Evolutionary conservation across 2,888 invertebrate genomes (phyloP), one percentile per base, ranked within the genome.

Genomic region (Synergus laeviventris): DNA sequence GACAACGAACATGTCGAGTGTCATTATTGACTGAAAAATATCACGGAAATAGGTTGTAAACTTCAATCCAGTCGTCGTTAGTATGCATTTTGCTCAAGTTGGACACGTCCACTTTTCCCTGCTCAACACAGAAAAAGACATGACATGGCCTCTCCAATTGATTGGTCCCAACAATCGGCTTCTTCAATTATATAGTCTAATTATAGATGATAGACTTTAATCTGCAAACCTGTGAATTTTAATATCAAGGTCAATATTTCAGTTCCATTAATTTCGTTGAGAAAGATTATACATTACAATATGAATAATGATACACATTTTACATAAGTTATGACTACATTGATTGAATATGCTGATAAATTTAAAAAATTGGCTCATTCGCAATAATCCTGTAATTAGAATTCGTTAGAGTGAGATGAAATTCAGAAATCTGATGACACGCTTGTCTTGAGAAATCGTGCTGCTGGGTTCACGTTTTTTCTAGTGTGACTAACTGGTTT

Each of bases 21-120:
- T 70, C 70, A 70, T 54, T 70, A 54, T 70, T 70, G 49, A 54
- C 70, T 70, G 18, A 70, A 70, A 70, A 70, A 70, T 70, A 70
- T 70, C 70, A 70, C 70, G 36, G 31, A 49, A 70, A 70, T 36
- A 70, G 70, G 49, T 70, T 70, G 49, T 70, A 70, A 70, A 70
- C 49, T 70, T 70, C 70, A 70, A 70, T n/a, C 16, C 70, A 70
- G 18, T 70, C 70, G 49, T 70, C 70, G 70, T 70, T 70, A 70
- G 49, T 31, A 70, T 49, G 70, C 12, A 49, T 70, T 70, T 70
- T 36, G 49, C 31, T 49, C 70, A 70, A 49, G 70, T 70, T 70
- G 70, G 70, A 70, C 70, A 70, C 21, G 49, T 70, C 31, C 70
- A 70, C 31, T 70, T 70, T 54, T 70, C 70, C 49, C 24, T 70